A percentile compares a stretch with the other conserved stretches of the same genome.
phyloP scores from a whole-genome alignment of 1,140 invertebrate genomes.

The Telenomus remus region DNA sequence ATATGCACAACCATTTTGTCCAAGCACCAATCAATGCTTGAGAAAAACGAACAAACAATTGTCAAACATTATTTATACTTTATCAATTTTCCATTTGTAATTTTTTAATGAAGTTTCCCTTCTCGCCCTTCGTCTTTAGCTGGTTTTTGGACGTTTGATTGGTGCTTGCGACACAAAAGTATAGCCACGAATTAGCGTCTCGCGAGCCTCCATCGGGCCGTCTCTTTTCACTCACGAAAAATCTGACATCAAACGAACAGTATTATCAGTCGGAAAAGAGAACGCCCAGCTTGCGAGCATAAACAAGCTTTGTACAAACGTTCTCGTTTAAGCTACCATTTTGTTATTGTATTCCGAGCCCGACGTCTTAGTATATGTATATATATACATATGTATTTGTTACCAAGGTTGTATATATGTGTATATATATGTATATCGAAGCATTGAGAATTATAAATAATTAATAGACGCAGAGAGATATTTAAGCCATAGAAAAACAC shows the following conservation, averaged over 20 bases:
- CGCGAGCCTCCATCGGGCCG: slow-evolving; percentile 13
- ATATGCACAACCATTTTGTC: slow-evolving; percentile 33
- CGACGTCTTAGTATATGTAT: slow-evolving; percentile 32
- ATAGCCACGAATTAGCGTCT: slow-evolving; percentile 25
- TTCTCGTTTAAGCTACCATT: slow-evolving; percentile 44
- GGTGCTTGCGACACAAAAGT: background rate
- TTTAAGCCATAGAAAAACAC: background rate
- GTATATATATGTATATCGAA: slow-evolving; percentile 41
- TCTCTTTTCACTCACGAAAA: slow-evolving; percentile 21
- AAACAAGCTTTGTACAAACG: slow-evolving; percentile 47
- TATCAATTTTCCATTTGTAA: slow-evolving; percentile 13
- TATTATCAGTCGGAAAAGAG: slow-evolving; percentile 29
- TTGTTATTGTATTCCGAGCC: slow-evolving; percentile 49
- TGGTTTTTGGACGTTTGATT: slow-evolving; percentile 5
- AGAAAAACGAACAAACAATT: background rate
- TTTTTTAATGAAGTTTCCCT: background rate
- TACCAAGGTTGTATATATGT: slow-evolving; percentile 32
- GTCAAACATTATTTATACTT: background rate
- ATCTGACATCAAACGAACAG: slow-evolving; percentile 16
- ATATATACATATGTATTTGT: slow-evolving; percentile 43
- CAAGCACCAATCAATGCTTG: slow-evolving; percentile 14
- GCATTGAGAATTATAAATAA: background rate
- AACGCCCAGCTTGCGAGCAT: slow-evolving; percentile 20
- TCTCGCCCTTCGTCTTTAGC: background rate
- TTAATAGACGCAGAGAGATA: slow-evolving; percentile 21